phyloP scores from a whole-genome alignment of 2,113 vertebrate genomes.

The Notarius lentiginosus region DNA sequence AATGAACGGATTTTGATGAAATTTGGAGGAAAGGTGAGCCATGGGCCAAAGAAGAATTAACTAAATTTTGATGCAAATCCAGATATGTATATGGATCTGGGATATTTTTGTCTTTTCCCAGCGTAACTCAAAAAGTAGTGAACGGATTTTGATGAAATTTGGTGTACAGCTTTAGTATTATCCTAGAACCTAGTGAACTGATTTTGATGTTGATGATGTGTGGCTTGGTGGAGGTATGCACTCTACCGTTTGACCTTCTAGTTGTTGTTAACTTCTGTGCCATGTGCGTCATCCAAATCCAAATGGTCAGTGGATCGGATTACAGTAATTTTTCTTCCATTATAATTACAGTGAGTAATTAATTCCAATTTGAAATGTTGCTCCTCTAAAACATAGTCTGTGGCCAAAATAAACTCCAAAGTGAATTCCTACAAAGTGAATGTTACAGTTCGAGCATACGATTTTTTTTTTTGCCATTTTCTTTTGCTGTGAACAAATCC shows the following conservation, averaged over 20 bases:
- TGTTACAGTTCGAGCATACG: not conserved
- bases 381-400: not conserved
- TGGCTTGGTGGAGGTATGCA: not conserved
- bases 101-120: no score
- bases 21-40: no score
- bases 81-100: no score
- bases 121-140: no score
- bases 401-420: not conserved
- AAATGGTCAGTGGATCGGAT: not conserved
- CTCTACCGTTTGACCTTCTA: not conserved
- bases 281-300: not conserved
- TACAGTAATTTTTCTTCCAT: constrained; percentile 6
- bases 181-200: not conserved
- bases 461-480: not conserved
- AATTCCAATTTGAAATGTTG: not conserved
- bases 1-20: no score
- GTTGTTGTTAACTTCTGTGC: not conserved
- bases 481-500: not conserved
- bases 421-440: not conserved
- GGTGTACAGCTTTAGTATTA: no score
- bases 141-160: no score
- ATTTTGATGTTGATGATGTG: no score
- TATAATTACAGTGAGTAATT: not conserved
- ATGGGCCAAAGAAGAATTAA: no score
- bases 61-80: no score